phyloP scores from a whole-genome alignment of 1,140 invertebrate species.

The Brachionus calyciflorus region DNA sequence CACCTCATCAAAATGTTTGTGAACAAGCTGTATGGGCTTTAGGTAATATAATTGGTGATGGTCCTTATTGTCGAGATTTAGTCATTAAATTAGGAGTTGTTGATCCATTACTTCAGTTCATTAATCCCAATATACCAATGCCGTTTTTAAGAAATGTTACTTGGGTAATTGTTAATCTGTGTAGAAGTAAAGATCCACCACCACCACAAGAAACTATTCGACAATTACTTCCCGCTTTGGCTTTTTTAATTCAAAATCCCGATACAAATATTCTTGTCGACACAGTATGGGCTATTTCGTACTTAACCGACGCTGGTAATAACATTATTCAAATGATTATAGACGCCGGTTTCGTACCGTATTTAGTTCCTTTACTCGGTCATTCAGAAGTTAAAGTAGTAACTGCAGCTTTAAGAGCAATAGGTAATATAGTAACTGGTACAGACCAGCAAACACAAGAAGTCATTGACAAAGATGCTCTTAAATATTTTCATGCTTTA shows the following conservation, averaged over 20 bases:
- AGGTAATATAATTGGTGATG: conserved; percentile 94
- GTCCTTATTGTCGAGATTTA: conserved; percentile 81
- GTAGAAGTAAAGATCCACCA: conserved; percentile 80
- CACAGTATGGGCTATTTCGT: conserved; percentile 98
- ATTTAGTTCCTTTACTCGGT: conserved; percentile 86
- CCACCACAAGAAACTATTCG: conserved; percentile 70
- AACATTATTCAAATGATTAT: conserved; percentile 98
- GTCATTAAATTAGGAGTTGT: conserved; percentile 86
- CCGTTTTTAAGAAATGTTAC: conserved; percentile 91
- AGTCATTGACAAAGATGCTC: conserved; percentile 84
- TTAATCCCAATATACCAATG: conserved; percentile 86
- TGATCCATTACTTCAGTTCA: conserved; percentile 80
- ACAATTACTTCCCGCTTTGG: conserved; percentile 88
- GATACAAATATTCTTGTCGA: conserved; percentile 96
- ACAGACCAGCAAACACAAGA: conserved; percentile 97
- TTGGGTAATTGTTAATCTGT: conserved; percentile 95
- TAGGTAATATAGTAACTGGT: conserved; percentile 98
- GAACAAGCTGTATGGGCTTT: conserved; percentile 98
- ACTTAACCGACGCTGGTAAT: conserved; percentile 95
- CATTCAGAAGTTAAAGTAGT: conserved; percentile 89
- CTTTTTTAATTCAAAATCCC: conserved; percentile 85
- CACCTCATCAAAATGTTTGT: conserved; percentile 91
- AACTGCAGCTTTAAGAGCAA: conserved; percentile 76
- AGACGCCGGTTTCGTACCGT: conserved; percentile 88
- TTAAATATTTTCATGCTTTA: conserved; percentile 84